Evolutionary conservation across 2,888 invertebrate genomes (phyloP).

Genomic region (Drosophila seclusa): DNA sequence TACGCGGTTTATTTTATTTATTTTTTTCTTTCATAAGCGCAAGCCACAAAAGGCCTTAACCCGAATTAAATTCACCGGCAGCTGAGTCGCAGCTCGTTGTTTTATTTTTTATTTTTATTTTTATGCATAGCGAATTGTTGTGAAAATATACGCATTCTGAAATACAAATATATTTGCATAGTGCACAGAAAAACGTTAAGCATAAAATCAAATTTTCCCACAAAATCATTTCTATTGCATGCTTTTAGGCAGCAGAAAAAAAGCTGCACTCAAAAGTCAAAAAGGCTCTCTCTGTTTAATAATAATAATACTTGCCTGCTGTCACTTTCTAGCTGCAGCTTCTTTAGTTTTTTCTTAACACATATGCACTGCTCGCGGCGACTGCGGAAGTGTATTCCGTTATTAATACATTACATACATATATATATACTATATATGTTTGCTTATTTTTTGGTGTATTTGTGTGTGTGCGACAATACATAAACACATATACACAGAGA

Average conservation of each 20-base stretch:
- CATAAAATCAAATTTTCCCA: conserved; percentile 2
- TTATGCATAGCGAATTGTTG: conserved; percentile 68
- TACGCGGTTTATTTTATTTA: conserved; percentile 46
- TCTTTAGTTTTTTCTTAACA: conserved; percentile 26
- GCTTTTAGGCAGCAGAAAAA: conserved; percentile 18
- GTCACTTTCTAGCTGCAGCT: conserved; percentile 36
- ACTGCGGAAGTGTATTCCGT: conserved; percentile 72
- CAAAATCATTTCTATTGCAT: conserved; percentile 35
- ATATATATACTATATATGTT: background rate
- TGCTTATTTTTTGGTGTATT: background rate
- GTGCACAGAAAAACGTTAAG: conserved; percentile 32
- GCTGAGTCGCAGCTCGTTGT: conserved; percentile 26
- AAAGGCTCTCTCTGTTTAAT: background rate
- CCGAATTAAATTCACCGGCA: conserved; percentile 58
- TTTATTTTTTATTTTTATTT: conserved; percentile 64
- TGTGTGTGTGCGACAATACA: conserved; percentile 6
- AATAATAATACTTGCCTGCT: conserved; percentile 46
- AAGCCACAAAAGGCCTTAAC: conserved; percentile 63
- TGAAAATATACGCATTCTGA: conserved; percentile 39
- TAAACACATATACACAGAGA: conserved; percentile 31
- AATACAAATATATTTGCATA: conserved; percentile 46
- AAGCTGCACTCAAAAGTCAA: conserved; percentile 5
- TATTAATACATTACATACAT: conserved; percentile 19
- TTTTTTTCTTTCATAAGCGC: conserved; percentile 38
- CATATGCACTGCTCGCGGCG: conserved; percentile 21